Percentiles rank a stretch among this genome's conserved stretches.
phyloP scores from a whole-genome alignment of 23 tunicate genomes.

The Oikopleura albicans region DNA sequence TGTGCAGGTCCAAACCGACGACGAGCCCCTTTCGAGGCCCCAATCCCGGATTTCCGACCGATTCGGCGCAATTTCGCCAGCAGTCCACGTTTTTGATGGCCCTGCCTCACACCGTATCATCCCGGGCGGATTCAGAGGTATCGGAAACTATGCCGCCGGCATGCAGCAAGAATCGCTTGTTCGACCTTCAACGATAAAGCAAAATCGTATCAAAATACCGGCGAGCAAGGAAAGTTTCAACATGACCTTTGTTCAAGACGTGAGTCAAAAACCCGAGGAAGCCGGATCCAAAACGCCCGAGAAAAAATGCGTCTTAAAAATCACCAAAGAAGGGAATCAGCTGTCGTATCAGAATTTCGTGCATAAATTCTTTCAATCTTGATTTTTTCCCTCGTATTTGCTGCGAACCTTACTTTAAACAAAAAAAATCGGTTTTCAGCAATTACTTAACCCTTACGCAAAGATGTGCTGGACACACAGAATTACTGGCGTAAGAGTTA shows the following conservation, averaged over 20 bases:
- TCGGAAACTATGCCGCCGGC: neutral
- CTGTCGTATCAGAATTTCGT: too few species aligned
- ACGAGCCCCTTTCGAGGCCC: neutral
- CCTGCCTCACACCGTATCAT: slow-evolving; percentile 7
- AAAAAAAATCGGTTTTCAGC: too few species aligned
- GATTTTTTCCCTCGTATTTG: too few species aligned
- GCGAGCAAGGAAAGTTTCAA: neutral
- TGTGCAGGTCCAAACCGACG: slow-evolving; percentile 13
- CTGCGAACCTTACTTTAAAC: too few species aligned
- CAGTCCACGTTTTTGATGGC: slow-evolving; percentile 6
- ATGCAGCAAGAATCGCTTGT: neutral
- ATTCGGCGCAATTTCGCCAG: slow-evolving; percentile 12
- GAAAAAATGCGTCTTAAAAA: neutral
- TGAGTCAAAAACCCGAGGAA: too few species aligned
- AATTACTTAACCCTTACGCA: too few species aligned
- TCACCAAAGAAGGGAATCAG: neutral
- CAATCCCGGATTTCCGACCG: neutral
- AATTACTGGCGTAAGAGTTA: too few species aligned
- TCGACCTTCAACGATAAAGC: neutral
- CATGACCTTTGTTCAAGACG: neutral
- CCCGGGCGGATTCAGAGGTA: neutral
- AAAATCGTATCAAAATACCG: neutral
- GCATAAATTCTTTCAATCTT: neutral
- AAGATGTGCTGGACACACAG: too few species aligned
- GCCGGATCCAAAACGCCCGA: neutral